Evolutionary conservation across 2,888 invertebrate species (phyloP).

Genomic region (Colletes collaris): DNA sequence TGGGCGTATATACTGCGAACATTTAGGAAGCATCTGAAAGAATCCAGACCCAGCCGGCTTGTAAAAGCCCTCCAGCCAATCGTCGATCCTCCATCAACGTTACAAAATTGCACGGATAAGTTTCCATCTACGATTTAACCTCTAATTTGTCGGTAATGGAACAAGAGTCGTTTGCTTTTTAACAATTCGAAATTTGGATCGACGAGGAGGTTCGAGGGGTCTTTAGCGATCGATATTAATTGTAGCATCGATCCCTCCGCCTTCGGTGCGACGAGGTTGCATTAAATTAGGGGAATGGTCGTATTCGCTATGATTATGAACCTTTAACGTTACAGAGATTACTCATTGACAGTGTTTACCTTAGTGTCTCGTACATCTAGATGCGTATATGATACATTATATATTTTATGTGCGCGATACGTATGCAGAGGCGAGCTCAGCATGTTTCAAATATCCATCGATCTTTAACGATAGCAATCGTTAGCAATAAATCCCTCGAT

Average conservation of each 20-base stretch:
- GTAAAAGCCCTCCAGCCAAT: conserved; percentile 22
- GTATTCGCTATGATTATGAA: conserved; percentile 61
- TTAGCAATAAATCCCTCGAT: no score
- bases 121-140: background rate
- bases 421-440: conserved; percentile 40
- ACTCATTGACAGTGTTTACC: conserved; percentile 65
- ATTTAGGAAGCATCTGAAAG: conserved; percentile 66
- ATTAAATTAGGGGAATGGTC: conserved; percentile 60
- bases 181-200: conserved; percentile 9
- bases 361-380: conserved; percentile 62
- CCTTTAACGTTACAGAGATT: conserved; percentile 59
- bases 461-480: no score
- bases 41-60: conserved; percentile 35
- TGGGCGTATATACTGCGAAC: conserved; percentile 61
- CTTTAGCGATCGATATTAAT: background rate
- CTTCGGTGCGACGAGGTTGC: conserved; percentile 48
- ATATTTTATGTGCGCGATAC: conserved; percentile 49
- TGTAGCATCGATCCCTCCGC: background rate
- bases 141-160: no score
- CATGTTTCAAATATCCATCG: conserved; percentile 33
- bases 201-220: conserved; percentile 20
- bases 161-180: no score
- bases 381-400: conserved; percentile 65
- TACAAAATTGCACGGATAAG: no score
- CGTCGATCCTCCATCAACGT: conserved; percentile 19